Conservation (phyloP, 1,140 invertebrate genomes). For the Dinoponera quadriceps region DNA sequence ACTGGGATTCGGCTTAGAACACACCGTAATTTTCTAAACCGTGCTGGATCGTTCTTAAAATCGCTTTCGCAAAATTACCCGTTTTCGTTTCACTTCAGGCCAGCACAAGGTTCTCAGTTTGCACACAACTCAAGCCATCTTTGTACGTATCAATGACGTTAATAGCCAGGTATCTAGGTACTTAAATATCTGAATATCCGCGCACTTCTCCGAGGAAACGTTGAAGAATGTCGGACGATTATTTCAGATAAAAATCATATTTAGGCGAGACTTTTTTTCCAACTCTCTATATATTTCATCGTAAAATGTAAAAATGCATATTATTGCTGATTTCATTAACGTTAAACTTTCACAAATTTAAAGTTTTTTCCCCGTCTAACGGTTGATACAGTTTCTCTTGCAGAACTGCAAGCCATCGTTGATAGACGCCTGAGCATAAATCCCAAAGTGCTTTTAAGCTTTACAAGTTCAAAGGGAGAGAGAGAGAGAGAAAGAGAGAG, state of each 20-base stretch:
- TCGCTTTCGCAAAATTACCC: slow-evolving; percentile 31
- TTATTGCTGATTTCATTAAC: slow-evolving; percentile 14
- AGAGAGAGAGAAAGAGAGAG: slow-evolving; percentile 58
- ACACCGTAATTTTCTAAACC: slow-evolving; percentile 23
- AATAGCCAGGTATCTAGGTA: too few relatives aligned
- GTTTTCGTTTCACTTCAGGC: slow-evolving; percentile 17
- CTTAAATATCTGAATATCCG: too few relatives aligned
- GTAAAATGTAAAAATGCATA: slow-evolving; percentile 27
- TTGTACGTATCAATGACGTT: neutral
- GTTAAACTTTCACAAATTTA: slow-evolving; percentile 65
- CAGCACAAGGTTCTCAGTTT: neutral
- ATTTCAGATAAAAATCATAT: neutral
- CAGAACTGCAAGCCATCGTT: slow-evolving; percentile 35
- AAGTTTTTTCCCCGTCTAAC: slow-evolving; percentile 23
- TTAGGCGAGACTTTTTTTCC: neutral
- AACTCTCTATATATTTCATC: slow-evolving; percentile 42
- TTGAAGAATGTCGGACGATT: neutral
- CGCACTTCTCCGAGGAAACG: neutral
- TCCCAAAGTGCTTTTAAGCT: slow-evolving; percentile 77
- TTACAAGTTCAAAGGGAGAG: slow-evolving; percentile 74
- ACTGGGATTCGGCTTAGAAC: slow-evolving; percentile 24
- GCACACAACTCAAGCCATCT: too few relatives aligned
- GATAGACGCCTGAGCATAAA: slow-evolving; percentile 68
- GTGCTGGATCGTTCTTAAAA: neutral
- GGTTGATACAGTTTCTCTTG: slow-evolving; percentile 43